These are phyloP conservation scores for Coecobrya sp. DNA, from an alignment of 2,888 invertebrate species.

Conservation along the genomic window DNA sequence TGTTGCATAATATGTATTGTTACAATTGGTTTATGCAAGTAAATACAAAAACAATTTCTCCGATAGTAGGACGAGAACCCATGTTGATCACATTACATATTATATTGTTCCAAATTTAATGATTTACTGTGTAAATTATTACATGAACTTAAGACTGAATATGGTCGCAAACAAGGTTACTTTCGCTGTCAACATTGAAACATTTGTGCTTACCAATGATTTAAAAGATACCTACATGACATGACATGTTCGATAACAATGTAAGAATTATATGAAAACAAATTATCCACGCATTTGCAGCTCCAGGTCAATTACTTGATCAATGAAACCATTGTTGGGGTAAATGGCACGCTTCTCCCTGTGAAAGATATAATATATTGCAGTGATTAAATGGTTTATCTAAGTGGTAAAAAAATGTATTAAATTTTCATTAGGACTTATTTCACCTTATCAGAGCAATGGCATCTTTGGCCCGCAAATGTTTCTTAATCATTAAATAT, in stretches of 20 bases:
- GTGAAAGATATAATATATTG: neutral
- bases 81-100: too few species aligned
- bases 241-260: too few species aligned
- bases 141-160: too few species aligned
- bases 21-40: neutral
- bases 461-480: slow-evolving; percentile 74
- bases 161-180: too few species aligned
- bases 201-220: too few species aligned
- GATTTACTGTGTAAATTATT: too few species aligned
- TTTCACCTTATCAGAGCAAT: slow-evolving; percentile 76
- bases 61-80: too few species aligned
- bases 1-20: neutral
- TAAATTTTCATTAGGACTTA: neutral
- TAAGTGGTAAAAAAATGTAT: neutral
- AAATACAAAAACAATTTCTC: slow-evolving; percentile 1
- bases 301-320: slow-evolving; percentile 80
- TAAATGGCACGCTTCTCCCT: slow-evolving; percentile 81
- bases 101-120: too few species aligned
- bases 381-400: too few species aligned
- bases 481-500: slow-evolving; percentile 79
- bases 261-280: neutral
- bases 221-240: neutral
- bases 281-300: slow-evolving; percentile 67
- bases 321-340: slow-evolving; percentile 80
- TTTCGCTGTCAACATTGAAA: too few species aligned